Base-by-base conservation (phyloP, 2,888 invertebrate genomes). In the Amaurobius ferox region DNA sequence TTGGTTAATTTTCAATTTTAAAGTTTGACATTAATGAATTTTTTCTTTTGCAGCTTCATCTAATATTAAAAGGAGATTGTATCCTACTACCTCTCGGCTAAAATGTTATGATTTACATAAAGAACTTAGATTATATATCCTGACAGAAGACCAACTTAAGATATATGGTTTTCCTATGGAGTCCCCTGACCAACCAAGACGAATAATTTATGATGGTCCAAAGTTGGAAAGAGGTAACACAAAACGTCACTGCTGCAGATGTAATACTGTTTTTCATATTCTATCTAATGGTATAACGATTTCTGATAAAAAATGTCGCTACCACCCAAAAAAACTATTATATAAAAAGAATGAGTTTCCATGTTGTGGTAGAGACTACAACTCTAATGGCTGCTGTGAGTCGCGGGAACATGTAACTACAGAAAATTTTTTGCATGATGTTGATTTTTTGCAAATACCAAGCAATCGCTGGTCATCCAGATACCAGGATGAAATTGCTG, bases 111-210 rank as follows among this genome's bases (percentile, higher is more conserved):
- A 1, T n/a, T 19, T 73, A n/a, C 62, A 73, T 16, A 11, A 29
- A 16, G 39, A 90, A 13, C 89, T 93, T 87, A 67, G 87, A 72
- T 88, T 89, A 7, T 92, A 92, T 88, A 91, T 95, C 70, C 91
- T 97, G 90, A 94, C 94, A 0, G 95, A 95, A 73, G 94, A 96
- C 88, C 95, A 96, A 91, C 92, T 98, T 73, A 93, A 93, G 88
- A 93, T 94, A 79, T 97, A 97, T 92, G 96, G 96, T 13, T 97
- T 93, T 92, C 97, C 97, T 1, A 92, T 94, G 72, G 92, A 94
- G 3, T 94, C 95, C 90, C 92, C 93, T 0, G 93, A 92, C 11
- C 92, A 93, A 88, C 94, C 94, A 0, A 94, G 62, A 16, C 1
- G 23, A 11, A 19, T 1, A 2, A 11, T 68, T 0, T 6, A 16